Conservation (phyloP, 2,113 vertebrate species). For the Carassius gibelio region DNA sequence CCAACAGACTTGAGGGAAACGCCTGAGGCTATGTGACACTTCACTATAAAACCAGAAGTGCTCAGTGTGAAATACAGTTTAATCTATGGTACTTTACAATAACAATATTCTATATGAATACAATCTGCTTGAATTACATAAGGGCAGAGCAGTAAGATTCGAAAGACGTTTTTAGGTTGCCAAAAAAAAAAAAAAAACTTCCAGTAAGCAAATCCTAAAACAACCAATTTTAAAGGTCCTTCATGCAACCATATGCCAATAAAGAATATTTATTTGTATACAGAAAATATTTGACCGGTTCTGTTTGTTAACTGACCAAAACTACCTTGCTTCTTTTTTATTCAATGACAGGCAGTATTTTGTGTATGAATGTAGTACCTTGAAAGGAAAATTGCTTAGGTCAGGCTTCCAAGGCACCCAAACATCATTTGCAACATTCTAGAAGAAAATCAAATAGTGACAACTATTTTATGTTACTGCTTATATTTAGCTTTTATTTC, state of each 20-base stretch:
- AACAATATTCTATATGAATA: background rate
- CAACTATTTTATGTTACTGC: background rate
- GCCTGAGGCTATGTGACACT: background rate
- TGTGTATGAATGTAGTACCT: background rate
- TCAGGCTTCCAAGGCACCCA: background rate
- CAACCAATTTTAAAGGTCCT: background rate
- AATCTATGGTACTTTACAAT: background rate
- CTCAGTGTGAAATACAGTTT: slow-evolving; percentile 6
- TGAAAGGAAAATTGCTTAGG: background rate
- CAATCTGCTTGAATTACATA: background rate
- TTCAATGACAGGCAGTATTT: background rate
- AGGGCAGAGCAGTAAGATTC: background rate
- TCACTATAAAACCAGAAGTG: background rate
- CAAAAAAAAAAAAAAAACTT: background rate
- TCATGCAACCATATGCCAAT: background rate
- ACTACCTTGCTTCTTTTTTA: background rate
- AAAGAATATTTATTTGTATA: background rate
- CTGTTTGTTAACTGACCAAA: background rate
- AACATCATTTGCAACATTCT: background rate
- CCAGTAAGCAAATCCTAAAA: background rate
- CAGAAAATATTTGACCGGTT: background rate
- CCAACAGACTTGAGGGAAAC: slow-evolving; percentile 14
- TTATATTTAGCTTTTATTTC: background rate
- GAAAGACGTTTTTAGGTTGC: background rate
- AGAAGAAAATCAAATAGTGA: background rate